Evolutionary conservation across 2,888 invertebrate genomes (phyloP).

Genomic region (Brenthis hecate): DNA sequence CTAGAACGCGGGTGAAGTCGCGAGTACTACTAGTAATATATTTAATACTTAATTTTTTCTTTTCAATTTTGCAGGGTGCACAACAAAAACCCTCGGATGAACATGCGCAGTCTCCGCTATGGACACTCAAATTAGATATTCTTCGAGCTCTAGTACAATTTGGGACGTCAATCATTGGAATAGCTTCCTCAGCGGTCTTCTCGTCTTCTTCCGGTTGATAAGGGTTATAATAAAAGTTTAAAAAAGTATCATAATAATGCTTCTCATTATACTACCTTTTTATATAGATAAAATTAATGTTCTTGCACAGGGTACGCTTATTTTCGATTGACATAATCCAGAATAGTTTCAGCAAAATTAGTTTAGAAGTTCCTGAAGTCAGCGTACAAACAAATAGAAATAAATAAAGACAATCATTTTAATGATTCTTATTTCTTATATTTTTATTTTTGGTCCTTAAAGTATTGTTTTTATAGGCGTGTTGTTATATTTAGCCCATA

Average conservation of each 20-base stretch:
- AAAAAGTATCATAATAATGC: background rate
- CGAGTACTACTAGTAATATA: background rate
- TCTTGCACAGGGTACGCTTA: no score
- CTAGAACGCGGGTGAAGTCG: no score
- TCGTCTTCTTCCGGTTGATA: conserved; percentile 32
- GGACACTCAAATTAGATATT: conserved; percentile 67
- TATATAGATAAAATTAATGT: background rate
- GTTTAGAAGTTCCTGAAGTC: no score
- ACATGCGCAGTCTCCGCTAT: conserved; percentile 51
- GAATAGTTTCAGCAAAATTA: no score
- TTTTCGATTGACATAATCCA: no score
- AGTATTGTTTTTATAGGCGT: no score
- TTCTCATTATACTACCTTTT: background rate
- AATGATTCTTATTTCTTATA: no score
- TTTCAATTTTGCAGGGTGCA: background rate
- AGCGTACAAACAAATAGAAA: no score
- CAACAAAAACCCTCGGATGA: background rate
- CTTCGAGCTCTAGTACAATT: conserved; percentile 65
- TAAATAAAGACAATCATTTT: no score
- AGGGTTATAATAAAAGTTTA: conserved; percentile 9
- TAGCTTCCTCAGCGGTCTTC: conserved; percentile 56
- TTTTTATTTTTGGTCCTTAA: no score
- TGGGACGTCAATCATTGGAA: conserved; percentile 58
- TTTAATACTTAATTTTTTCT: background rate
- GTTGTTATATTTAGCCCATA: no score